Evolutionary conservation across 2,797 vertebrate species (phyloP).

Genomic region (Vespertilio murinus): DNA sequence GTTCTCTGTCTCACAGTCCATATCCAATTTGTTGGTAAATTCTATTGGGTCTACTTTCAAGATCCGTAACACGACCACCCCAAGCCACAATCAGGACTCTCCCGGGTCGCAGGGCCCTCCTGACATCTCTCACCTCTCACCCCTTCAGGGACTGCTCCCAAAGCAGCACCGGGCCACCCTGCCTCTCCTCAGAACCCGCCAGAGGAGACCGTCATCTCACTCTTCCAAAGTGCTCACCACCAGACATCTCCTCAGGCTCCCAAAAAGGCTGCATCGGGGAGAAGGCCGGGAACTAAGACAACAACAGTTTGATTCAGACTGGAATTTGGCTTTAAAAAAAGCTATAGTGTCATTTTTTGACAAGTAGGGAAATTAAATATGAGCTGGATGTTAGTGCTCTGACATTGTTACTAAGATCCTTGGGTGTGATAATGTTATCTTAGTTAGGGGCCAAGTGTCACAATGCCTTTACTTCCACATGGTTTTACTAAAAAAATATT

Average conservation of each 20-base stretch:
- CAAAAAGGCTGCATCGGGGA: too few relatives aligned
- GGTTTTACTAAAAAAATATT: background rate
- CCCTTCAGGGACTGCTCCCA: rapidly evolving
- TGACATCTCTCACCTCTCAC: background rate
- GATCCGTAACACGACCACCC: background rate
- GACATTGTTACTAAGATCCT: background rate
- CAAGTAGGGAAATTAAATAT: background rate
- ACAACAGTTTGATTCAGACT: background rate
- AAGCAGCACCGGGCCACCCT: background rate
- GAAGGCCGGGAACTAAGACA: background rate
- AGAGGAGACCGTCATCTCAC: background rate
- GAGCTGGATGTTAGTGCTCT: background rate
- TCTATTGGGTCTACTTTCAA: background rate
- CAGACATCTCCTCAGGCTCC: background rate
- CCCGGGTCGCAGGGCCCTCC: rapidly evolving
- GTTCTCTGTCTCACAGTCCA: background rate
- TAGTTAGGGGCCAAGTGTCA: background rate
- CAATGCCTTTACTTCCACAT: background rate
- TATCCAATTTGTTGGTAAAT: background rate
- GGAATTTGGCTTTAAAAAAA: background rate
- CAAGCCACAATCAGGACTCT: background rate
- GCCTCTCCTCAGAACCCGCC: background rate
- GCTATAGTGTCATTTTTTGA: background rate
- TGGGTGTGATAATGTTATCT: background rate
- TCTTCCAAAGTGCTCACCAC: background rate